Evolutionary conservation across 2,113 vertebrate genomes (phyloP).

Genomic region (Colius striatus): DNA sequence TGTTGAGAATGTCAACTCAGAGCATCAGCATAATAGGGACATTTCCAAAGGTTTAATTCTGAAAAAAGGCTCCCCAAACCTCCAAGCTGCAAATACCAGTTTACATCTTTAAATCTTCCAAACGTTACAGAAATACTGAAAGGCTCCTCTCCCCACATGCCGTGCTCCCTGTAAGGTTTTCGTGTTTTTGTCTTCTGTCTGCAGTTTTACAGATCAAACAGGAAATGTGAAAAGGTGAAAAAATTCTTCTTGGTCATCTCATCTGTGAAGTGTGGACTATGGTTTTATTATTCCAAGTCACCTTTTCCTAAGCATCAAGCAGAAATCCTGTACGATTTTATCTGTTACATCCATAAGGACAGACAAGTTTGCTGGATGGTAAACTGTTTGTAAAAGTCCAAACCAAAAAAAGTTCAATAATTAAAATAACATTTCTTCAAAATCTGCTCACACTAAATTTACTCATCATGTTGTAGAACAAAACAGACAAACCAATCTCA

Average conservation of each 20-base stretch:
- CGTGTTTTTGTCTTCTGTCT: neutral
- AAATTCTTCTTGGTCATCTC: neutral
- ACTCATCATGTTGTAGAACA: neutral
- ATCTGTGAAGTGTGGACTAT: neutral
- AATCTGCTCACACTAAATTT: neutral
- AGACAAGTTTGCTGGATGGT: neutral
- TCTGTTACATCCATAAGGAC: neutral
- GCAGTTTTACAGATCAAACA: neutral
- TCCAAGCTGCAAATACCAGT: neutral
- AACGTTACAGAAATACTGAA: neutral
- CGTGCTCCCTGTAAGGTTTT: neutral
- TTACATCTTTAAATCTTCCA: neutral
- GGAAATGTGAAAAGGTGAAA: neutral
- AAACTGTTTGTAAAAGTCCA: neutral
- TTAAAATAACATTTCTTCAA: neutral
- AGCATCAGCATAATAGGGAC: neutral
- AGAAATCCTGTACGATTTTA: neutral
- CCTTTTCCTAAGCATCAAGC: neutral
- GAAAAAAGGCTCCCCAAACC: neutral
- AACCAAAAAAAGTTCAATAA: neutral
- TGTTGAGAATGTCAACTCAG: neutral
- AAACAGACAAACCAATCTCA: neutral
- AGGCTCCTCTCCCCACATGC: neutral
- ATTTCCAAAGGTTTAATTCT: conserved; percentile 9
- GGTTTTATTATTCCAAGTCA: neutral